These are phyloP conservation scores for Ictalurus punctatus DNA, from an alignment of 2,113 vertebrate species.

Conservation along the genomic window DNA sequence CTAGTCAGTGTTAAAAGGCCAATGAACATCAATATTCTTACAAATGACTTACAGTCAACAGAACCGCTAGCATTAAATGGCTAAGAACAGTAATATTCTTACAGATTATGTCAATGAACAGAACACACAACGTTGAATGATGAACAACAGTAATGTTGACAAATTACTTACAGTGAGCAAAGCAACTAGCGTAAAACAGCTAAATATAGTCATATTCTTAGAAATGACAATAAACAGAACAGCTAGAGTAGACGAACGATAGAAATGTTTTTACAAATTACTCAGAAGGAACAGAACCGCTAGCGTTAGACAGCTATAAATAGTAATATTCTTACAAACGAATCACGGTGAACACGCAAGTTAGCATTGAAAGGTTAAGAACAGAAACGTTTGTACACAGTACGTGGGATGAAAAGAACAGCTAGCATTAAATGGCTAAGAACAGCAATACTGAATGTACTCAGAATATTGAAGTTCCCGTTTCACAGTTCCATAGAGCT, in stretches of 20 bases:
- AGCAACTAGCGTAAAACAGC: not conserved
- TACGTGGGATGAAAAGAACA: not conserved
- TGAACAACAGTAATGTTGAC: not conserved
- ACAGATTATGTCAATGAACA: not conserved
- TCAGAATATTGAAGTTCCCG: no score
- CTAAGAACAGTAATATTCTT: not conserved
- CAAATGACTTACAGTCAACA: not conserved
- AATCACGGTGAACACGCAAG: not conserved
- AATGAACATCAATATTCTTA: no score
- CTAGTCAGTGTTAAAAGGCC: no score
- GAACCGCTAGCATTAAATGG: no score
- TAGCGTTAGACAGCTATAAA: not conserved
- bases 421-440: not conserved
- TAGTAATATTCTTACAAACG: not conserved
- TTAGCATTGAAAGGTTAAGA: not conserved
- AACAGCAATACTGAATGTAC: not conserved
- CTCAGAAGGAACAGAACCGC: not conserved
- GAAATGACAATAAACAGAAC: not conserved
- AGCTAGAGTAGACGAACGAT: not conserved
- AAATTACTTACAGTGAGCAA: not conserved
- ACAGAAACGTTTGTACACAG: not conserved
- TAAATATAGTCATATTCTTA: not conserved
- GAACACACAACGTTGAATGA: not conserved
- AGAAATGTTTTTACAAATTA: no score
- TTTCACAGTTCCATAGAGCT: not conserved